Conservation (phyloP, 2,113 vertebrate species). For the Bos indicus region DNA sequence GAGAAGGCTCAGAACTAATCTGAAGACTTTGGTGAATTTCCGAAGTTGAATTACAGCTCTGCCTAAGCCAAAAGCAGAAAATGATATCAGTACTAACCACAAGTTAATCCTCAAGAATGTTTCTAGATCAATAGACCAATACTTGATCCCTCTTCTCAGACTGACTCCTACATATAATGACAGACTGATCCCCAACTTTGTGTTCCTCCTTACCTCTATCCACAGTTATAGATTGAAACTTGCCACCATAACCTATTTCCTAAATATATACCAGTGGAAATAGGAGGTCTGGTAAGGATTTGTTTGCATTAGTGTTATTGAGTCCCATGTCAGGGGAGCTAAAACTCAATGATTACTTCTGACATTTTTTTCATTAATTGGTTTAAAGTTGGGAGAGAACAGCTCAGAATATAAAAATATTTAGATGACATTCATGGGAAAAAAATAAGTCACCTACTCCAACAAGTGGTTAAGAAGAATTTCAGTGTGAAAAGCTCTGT, state of each 20-base stretch:
- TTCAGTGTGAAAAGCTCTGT: not conserved
- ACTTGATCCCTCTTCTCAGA: not conserved
- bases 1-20: not conserved
- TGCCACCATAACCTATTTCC: not conserved
- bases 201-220: not conserved
- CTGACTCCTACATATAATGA: not conserved
- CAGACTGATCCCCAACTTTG: not conserved
- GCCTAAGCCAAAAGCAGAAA: not conserved
- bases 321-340: not conserved
- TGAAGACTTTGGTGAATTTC: not conserved
- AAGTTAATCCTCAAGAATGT: not conserved
- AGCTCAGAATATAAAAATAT: not conserved
- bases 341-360: not conserved
- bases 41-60: not conserved
- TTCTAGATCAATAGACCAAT: not conserved
- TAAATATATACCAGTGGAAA: not conserved
- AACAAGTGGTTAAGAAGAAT: not conserved
- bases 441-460: not conserved
- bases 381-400: not conserved
- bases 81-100: not conserved
- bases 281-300: not conserved
- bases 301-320: not conserved
- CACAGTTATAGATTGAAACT: not conserved
- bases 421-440: not conserved
- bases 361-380: not conserved